Evolutionary conservation across 1,140 invertebrate species (phyloP).

Genomic region (Spodoptera litura): DNA sequence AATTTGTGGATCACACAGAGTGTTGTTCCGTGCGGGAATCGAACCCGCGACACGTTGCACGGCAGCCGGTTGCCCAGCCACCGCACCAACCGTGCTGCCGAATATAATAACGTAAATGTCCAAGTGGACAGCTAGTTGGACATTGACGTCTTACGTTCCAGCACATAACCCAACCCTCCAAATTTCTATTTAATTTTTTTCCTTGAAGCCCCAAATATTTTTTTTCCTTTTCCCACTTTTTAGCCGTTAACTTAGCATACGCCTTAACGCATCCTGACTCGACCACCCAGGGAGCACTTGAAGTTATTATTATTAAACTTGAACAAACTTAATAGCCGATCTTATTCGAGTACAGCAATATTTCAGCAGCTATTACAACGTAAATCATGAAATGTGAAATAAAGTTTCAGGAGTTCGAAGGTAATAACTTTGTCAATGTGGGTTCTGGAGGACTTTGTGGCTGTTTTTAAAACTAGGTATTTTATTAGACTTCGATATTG

Average conservation of each 20-base stretch:
- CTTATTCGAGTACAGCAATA: slow-evolving; percentile 37
- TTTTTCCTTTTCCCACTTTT: no score
- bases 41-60: no score
- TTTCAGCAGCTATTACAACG: slow-evolving; percentile 38
- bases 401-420: slow-evolving; percentile 8
- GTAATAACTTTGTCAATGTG: slow-evolving; percentile 27
- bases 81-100: no score
- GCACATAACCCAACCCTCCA: no score
- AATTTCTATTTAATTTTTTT: no score
- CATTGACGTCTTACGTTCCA: no score
- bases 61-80: no score
- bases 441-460: not conserved
- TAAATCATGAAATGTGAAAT: slow-evolving; percentile 36
- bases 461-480: not conserved
- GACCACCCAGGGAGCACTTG: slow-evolving; percentile 11
- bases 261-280: slow-evolving; percentile 20
- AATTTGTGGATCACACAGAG: no score
- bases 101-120: no score
- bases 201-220: no score
- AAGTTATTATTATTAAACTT: slow-evolving; percentile 44
- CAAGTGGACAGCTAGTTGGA: no score
- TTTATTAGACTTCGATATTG: not conserved
- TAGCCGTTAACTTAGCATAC: not conserved
- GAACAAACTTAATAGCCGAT: slow-evolving; percentile 37
- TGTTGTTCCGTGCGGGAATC: no score